Evolutionary conservation across 1,140 invertebrate species (phyloP).

Genomic region (Drosophila obscura): DNA sequence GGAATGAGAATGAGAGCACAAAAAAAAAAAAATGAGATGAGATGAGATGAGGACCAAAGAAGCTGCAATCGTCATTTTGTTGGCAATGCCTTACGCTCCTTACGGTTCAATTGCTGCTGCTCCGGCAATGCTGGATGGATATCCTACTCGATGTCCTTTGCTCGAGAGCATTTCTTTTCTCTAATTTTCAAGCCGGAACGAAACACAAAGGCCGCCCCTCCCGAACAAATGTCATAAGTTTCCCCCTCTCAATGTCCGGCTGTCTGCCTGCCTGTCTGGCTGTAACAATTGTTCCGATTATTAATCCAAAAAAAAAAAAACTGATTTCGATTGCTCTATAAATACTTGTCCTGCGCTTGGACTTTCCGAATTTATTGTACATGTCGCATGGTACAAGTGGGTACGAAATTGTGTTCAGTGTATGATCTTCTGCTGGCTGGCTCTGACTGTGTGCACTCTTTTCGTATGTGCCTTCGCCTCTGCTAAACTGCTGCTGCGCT

Average conservation of each 20-base stretch:
- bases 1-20: conserved; percentile 33
- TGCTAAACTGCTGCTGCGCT: too few species aligned
- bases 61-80: conserved; percentile 75
- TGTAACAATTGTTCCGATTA: conserved; percentile 31
- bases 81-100: conserved; percentile 61
- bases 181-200: conserved; percentile 17
- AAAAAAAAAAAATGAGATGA: conserved; percentile 38
- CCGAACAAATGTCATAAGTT: conserved; percentile 7
- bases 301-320: conserved; percentile 45
- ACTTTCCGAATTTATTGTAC: conserved; percentile 41
- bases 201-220: conserved; percentile 25
- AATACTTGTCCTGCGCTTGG: conserved; percentile 62
- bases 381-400: too few species aligned
- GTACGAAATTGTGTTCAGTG: not conserved
- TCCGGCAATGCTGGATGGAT: not conserved
- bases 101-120: conserved; percentile 63
- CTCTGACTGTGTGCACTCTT: not conserved
- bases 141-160: conserved; percentile 50
- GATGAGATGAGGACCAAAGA: conserved; percentile 33
- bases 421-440: too few species aligned
- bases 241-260: conserved; percentile 5
- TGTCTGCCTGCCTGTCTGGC: not conserved
- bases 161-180: conserved; percentile 19
- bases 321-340: conserved; percentile 71
- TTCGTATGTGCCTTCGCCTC: too few species aligned